Evolutionary conservation across 2,113 vertebrate genomes (phyloP), one percentile per base, ranked within the genome.

Genomic region (Protobothrops flavoviridis): DNA sequence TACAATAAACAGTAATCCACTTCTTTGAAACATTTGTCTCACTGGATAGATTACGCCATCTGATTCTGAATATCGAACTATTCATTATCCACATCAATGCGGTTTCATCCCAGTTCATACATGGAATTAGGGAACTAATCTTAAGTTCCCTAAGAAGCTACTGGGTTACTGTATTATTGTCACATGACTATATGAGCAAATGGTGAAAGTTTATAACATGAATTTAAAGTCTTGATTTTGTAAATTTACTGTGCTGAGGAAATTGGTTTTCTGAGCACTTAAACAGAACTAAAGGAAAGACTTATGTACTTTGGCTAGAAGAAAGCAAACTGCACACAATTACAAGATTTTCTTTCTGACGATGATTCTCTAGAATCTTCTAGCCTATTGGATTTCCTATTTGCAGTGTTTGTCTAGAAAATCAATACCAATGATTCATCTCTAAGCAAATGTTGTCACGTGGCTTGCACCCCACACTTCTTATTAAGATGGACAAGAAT

Each of bases 381-480:
- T 69, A 87, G 87, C 88, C 45, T 74, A 50, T 89, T 95, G 87
- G 24, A 4, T 90, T 91, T 90, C 57, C 48, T 20, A 94, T 93
- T 87, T 94, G 61, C 92, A 50, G 92, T 88, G 55, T 94, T 95
- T 88, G 91, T 92, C 91, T 91, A 74, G n/a, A 10, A 94, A 96
- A 95, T 95, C 69, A 94, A 21, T 95, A 94, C 45, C 9, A 23
- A 50, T 33, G 57, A 88, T 93, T 1, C 86, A 13, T 88, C 69
- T 96, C 85, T 94, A 59, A 95, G 87, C 13, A 95, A 96, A 52
- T 61, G 81, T 33, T 94, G 11, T 96, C 91, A 93, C 57, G 13
- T 93, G 33, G 89, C 43, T 92, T 55, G 20, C 57, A 59, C 9
- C 43, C 29, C 10, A 26, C 92, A 53, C 26, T 48, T 95, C 55